A percentile compares a stretch with the other conserved stretches of the same genome.
Conservation (phyloP, 2,113 vertebrate genomes). For the Thryonomys swinderianus region DNA sequence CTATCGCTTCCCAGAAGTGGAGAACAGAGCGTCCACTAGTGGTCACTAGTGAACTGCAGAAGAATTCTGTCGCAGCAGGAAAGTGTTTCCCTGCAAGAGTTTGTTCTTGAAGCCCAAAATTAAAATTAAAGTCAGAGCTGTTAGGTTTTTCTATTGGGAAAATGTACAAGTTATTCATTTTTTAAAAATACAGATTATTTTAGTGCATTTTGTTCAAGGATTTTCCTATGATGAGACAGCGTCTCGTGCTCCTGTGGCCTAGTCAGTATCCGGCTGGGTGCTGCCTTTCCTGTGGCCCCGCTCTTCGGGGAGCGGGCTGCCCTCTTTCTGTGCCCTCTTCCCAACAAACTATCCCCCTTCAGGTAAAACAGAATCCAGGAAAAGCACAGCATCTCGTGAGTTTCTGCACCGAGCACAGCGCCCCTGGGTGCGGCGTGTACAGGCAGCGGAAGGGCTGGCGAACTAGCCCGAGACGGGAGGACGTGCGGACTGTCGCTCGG, state of each 20-base stretch:
- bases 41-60: slow-evolving; percentile 74
- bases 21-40: slow-evolving; percentile 71
- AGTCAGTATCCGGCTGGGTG: background rate
- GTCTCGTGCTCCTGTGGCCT: background rate
- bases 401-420: background rate
- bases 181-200: background rate
- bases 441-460: background rate
- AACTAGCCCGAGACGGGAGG: background rate
- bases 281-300: background rate
- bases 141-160: slow-evolving; percentile 8
- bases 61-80: slow-evolving; percentile 11
- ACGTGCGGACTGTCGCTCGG: background rate
- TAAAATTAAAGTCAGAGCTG: background rate
- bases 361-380: background rate
- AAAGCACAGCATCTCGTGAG: background rate
- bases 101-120: background rate
- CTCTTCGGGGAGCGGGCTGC: background rate
- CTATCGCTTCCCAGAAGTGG: background rate
- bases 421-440: background rate
- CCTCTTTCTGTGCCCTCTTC: background rate
- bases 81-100: slow-evolving; percentile 17
- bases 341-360: background rate
- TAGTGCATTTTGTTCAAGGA: background rate
- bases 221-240: background rate
- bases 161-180: background rate